Percentiles rank a stretch among this genome's conserved stretches.
These are phyloP conservation scores for Cataglyphis rosenhaueri DNA, from an alignment of 2,888 invertebrate species.

Conservation along the genomic window DNA sequence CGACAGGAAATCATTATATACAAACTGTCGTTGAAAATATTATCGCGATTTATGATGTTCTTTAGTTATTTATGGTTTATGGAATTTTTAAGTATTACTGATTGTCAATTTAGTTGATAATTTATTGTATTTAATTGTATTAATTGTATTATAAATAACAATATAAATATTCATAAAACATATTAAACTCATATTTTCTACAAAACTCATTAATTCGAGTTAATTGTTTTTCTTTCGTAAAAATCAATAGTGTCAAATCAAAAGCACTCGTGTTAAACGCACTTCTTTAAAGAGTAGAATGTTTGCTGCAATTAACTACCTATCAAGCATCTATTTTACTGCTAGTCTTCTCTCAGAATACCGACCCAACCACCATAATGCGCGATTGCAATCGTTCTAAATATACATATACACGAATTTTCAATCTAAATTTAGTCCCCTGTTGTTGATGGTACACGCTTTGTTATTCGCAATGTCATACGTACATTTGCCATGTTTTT, in stretches of 20 bases:
- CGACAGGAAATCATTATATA: background rate
- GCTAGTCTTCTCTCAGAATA: conserved; percentile 17
- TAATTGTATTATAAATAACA: background rate
- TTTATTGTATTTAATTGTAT: background rate
- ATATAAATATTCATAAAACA: background rate
- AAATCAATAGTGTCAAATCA: background rate
- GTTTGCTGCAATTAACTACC: conserved; percentile 19
- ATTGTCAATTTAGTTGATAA: background rate
- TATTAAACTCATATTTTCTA: background rate
- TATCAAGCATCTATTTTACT: conserved; percentile 32
- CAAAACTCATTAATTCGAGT: background rate
- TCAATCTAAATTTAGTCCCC: conserved; percentile 42
- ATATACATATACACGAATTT: conserved; percentile 2
- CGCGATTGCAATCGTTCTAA: conserved; percentile 21
- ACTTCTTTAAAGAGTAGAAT: background rate
- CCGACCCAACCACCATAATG: conserved; percentile 25
- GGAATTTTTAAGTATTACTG: background rate
- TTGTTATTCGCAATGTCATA: conserved; percentile 37
- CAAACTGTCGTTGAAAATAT: background rate
- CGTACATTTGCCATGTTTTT: conserved; percentile 5
- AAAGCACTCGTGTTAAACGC: background rate
- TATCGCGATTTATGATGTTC: background rate
- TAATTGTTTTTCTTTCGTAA: background rate
- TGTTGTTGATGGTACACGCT: conserved; percentile 29
- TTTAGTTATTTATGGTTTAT: background rate